These are phyloP conservation scores for Rhyacophila brunnea DNA, from an alignment of 1,140 invertebrate species.

Conservation along the genomic window DNA sequence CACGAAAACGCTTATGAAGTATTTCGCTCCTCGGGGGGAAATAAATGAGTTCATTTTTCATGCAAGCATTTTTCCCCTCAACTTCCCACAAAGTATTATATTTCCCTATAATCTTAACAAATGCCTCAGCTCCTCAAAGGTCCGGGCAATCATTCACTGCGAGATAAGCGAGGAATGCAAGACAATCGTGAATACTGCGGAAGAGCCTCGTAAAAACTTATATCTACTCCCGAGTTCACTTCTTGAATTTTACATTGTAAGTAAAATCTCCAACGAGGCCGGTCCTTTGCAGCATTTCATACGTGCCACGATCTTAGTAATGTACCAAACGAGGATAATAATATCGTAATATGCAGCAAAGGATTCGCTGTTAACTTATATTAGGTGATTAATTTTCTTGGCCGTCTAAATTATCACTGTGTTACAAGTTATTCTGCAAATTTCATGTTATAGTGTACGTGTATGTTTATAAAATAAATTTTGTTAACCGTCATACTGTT, in stretches of 20 bases:
- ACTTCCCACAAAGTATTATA: constrained; percentile 11
- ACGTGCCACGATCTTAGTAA: background rate
- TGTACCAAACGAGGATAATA: too few relatives aligned
- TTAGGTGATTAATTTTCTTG: too few relatives aligned
- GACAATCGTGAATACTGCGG: constrained; percentile 10
- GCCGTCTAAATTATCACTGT: too few relatives aligned
- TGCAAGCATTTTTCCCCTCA: constrained; percentile 8
- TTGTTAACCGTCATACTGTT: too few relatives aligned
- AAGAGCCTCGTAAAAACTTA: constrained; percentile 22
- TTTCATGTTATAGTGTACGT: too few relatives aligned
- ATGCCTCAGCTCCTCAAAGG: constrained; percentile 18
- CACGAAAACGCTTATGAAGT: constrained; percentile 4
- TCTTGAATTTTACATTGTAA: constrained; percentile 5
- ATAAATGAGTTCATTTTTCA: constrained; percentile 22
- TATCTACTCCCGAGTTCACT: background rate
- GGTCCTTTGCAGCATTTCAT: background rate
- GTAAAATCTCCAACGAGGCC: constrained; percentile 4
- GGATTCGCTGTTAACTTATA: too few relatives aligned
- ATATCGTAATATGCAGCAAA: too few relatives aligned
- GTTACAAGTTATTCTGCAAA: too few relatives aligned
- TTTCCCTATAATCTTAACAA: constrained; percentile 28
- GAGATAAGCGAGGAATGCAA: constrained; percentile 21
- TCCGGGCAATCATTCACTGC: constrained; percentile 17
- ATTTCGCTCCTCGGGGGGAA: constrained; percentile 8
- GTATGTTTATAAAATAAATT: too few relatives aligned